phyloP scores from a whole-genome alignment of 2,797 vertebrate genomes.

The Neosilurus hyrtlii region DNA sequence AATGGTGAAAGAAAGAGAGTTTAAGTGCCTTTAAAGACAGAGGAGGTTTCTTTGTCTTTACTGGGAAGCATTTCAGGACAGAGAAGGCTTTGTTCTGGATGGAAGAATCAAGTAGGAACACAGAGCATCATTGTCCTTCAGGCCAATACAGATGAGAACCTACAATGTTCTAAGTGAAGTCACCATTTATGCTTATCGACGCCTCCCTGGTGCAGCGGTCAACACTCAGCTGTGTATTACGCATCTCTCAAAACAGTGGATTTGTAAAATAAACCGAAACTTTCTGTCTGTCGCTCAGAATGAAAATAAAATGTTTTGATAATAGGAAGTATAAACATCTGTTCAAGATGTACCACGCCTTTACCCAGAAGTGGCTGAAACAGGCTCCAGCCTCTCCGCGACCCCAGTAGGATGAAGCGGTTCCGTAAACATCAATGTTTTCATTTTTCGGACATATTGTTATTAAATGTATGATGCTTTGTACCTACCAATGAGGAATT shows the following conservation, averaged over 20 bases:
- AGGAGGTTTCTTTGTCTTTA: constrained; percentile 42
- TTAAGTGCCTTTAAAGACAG: neutral
- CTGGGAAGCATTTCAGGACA: constrained; percentile 51
- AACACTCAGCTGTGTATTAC: neutral
- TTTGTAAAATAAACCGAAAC: constrained; percentile 23
- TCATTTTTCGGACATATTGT: no score
- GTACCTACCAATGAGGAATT: no score
- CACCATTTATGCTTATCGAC: constrained; percentile 22
- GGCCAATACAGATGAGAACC: constrained; percentile 43
- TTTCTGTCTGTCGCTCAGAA: neutral
- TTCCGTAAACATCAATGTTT: no score
- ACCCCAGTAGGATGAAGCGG: no score
- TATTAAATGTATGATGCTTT: no score
- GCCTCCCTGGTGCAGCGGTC: constrained; percentile 9
- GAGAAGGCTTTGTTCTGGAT: constrained; percentile 61
- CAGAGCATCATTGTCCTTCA: constrained; percentile 59
- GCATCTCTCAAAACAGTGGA: neutral
- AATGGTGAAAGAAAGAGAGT: neutral
- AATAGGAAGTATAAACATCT: neutral
- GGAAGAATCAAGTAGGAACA: constrained; percentile 48
- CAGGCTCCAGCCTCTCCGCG: no score
- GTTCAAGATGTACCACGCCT: no score
- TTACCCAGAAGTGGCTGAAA: no score
- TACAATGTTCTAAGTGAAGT: constrained; percentile 33
- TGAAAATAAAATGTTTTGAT: neutral